These are phyloP conservation scores for Micoletzkya japonica DNA, from an alignment of 2,888 invertebrate genomes.

Conservation along the genomic window DNA sequence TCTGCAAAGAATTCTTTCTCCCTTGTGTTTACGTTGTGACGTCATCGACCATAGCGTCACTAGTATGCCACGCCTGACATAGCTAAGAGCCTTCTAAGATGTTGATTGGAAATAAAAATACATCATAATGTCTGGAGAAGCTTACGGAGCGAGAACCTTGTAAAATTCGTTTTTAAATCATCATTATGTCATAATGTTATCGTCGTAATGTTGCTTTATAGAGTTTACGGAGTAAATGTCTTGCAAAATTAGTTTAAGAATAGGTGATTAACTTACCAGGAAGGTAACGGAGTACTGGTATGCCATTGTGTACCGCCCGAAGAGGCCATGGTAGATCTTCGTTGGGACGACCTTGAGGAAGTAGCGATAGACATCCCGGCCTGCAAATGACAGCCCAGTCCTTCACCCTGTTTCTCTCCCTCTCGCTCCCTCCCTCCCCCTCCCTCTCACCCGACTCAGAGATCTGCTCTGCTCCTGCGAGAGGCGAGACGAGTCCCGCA, in stretches of 20 bases:
- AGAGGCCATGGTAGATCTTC: slow-evolving; percentile 71
- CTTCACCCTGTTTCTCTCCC: not conserved
- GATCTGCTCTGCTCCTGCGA: slow-evolving; percentile 90
- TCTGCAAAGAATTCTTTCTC: slow-evolving; percentile 42
- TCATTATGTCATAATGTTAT: no score
- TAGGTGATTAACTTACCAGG: slow-evolving; percentile 64
- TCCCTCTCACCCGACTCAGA: slow-evolving; percentile 71
- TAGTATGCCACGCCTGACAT: no score
- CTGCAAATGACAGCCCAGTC: slow-evolving; percentile 67
- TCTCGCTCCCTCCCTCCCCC: not conserved
- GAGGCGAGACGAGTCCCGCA: slow-evolving; percentile 84
- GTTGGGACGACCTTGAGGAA: slow-evolving; percentile 95
- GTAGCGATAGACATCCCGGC: slow-evolving; percentile 83
- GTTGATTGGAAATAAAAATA: no score
- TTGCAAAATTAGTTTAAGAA: no score
- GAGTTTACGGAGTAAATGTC: no score
- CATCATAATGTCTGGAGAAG: no score
- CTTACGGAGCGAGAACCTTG: no score
- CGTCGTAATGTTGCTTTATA: no score
- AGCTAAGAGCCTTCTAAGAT: no score
- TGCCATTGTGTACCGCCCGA: slow-evolving; percentile 66
- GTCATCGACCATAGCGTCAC: no score
- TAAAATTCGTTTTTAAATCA: no score
- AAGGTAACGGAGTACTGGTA: slow-evolving; percentile 94
- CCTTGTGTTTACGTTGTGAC: no score